Base-by-base conservation (phyloP, 2,888 invertebrate species). In the Eristalinus sepulchralis region DNA sequence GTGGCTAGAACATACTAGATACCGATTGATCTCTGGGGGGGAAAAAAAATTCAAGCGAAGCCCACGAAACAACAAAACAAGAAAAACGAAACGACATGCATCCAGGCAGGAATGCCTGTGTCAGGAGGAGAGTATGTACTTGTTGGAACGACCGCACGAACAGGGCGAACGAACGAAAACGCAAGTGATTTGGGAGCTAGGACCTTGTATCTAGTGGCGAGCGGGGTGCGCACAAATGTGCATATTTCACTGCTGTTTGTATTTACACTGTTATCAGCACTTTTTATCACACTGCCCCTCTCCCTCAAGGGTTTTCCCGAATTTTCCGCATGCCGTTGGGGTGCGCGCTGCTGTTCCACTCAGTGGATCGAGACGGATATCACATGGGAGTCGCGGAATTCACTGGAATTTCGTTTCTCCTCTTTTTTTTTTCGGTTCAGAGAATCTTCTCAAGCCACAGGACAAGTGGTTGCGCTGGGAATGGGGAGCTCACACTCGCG, bases 261-360 rank as follows among this genome's bases (percentile, higher is more conserved):
- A 76, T 55, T 72, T 60, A 68, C 71, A 72, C 72, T 77, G 72
- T 85, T 81, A 85, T 82, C 85, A 76, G 27, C 20, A 17, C 24
- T 68, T 27, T 57, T 13, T 59, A 57, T 81, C 62, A 34, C 64
- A 20, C 53, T 66, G 57, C 20, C 55, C 64, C 59, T 39, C 47
- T 70, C 10, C 53, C 8, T 17, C 39, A 77, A 60, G 63, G 83
- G 36, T 63, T 83, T 73, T 57, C 59, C 62, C 20, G 67, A 75
- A 66, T 24, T 79, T 78, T 59, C 64, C 64, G 68, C 66, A 55
- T 57, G 9, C 22, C 72, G 34, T 66, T 8, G 17, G 47, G 17
- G 47, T 17, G 47, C 47, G 47, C 47, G 47, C 47, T 20, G 47
- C 17, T 17, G n/a, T 17, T n/a, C 17, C 4, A 13, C n/a, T 39